A percentile compares a stretch with the other conserved stretches of the same genome.
These are phyloP conservation scores for Pachyramphus minor DNA, from an alignment of 2,113 vertebrate genomes.

Conservation along the genomic window DNA sequence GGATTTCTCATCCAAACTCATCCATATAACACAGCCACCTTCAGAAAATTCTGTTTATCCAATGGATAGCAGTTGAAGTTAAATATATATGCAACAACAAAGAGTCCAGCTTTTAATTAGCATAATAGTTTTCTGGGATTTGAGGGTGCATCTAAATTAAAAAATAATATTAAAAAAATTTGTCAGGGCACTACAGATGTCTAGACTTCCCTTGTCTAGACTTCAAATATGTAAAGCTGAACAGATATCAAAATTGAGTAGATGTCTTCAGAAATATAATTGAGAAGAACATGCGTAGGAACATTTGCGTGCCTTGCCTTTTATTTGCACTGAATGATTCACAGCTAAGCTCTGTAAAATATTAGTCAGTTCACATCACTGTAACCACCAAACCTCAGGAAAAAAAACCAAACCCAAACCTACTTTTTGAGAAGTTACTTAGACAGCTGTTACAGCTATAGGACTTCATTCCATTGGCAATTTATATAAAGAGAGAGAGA, in stretches of 20 bases:
- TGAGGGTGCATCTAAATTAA: background rate
- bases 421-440: background rate
- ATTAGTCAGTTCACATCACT: constrained; percentile 13
- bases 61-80: background rate
- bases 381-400: background rate
- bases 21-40: background rate
- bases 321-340: constrained; percentile 14
- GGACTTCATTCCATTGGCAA: background rate
- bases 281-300: background rate
- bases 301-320: background rate
- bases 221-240: background rate
- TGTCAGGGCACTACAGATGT: background rate
- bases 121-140: background rate
- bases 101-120: background rate
- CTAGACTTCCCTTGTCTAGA: constrained; percentile 8
- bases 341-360: background rate
- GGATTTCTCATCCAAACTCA: fast-evolving
- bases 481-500: background rate
- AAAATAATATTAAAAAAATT: background rate
- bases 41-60: background rate
- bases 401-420: background rate
- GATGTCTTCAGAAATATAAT: background rate
- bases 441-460: background rate
- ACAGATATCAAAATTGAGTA: background rate
- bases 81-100: background rate